A percentile compares a stretch with the other conserved stretches of the same genome.
Evolutionary conservation across 2,888 invertebrate species (phyloP).

Genomic region (Drosophila ustulata): DNA sequence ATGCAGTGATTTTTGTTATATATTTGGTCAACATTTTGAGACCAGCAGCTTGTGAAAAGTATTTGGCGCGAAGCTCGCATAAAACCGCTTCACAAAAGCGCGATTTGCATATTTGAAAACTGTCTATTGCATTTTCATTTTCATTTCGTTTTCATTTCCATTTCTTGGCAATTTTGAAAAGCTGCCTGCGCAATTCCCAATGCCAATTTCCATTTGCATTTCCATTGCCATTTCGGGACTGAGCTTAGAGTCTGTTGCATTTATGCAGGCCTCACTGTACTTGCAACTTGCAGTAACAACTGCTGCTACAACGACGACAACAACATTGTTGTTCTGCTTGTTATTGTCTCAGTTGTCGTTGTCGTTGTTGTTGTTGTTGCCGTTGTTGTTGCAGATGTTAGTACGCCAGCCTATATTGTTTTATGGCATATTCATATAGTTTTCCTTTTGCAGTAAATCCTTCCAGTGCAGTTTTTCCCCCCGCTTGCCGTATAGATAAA

Average conservation of each 20-base stretch:
- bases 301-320: not conserved
- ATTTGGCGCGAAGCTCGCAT: not conserved
- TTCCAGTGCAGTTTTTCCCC: not conserved
- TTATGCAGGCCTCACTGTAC: conserved; percentile 56
- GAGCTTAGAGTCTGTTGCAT: conserved; percentile 21
- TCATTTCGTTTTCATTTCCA: conserved; percentile 1
- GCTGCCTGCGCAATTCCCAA: not conserved
- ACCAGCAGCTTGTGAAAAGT: not conserved
- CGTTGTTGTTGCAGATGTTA: conserved; percentile 54
- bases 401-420: conserved; percentile 70
- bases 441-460: conserved; percentile 44
- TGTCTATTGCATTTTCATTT: conserved; percentile 5
- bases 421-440: conserved; percentile 80
- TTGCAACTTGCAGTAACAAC: conserved; percentile 30
- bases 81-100: not conserved
- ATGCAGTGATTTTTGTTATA: no score
- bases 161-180: not conserved
- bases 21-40: not conserved
- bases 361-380: conserved; percentile 28
- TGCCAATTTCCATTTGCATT: conserved; percentile 13
- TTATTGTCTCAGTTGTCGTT: conserved; percentile 10
- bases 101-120: conserved; percentile 1
- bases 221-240: not conserved
- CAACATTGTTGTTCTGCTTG: conserved; percentile 4
- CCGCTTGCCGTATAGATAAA: conserved; percentile 39